Conservation (phyloP, 2,797 vertebrate species). For the Thaleichthys pacificus region DNA sequence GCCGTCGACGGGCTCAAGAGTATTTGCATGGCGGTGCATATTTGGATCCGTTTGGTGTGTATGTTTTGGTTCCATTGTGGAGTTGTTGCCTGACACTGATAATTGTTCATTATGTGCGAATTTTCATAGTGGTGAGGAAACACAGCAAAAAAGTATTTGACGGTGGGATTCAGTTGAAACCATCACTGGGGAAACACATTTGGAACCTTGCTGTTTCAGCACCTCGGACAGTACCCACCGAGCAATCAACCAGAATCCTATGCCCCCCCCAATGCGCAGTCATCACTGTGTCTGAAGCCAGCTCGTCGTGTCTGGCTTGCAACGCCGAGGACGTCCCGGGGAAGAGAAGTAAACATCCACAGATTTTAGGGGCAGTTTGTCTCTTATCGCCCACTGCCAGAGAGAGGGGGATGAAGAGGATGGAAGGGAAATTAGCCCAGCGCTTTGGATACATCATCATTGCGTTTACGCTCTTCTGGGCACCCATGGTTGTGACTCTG, state of each 20-base stretch:
- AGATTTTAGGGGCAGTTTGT: slow-evolving; percentile 65
- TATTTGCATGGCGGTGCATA: background rate
- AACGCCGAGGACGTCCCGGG: background rate
- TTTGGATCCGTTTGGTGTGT: slow-evolving; percentile 58
- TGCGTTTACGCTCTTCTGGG: slow-evolving; percentile 65
- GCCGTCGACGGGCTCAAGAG: slow-evolving; percentile 23
- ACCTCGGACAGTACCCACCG: slow-evolving; percentile 3
- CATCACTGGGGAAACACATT: slow-evolving; percentile 34
- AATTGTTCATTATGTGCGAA: slow-evolving; percentile 62
- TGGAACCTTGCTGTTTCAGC: slow-evolving; percentile 17
- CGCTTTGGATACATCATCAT: slow-evolving; percentile 69
- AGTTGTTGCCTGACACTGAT: slow-evolving; percentile 55
- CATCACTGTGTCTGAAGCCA: slow-evolving; percentile 28
- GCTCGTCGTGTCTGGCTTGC: background rate
- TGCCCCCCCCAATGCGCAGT: background rate
- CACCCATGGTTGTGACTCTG: slow-evolving; percentile 63
- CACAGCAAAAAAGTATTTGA: slow-evolving; percentile 63
- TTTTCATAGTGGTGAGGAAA: slow-evolving; percentile 59
- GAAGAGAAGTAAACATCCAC: slow-evolving; percentile 12
- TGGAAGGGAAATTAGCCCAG: slow-evolving; percentile 67
- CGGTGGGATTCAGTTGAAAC: slow-evolving; percentile 50
- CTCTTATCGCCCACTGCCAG: slow-evolving; percentile 56
- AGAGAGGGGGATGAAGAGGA: slow-evolving; percentile 59
- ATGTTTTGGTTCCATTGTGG: slow-evolving; percentile 66
- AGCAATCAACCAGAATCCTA: background rate